These are phyloP conservation scores for Tachysurus fulvidraco DNA, from an alignment of 2,113 vertebrate genomes.

Conservation along the genomic window DNA sequence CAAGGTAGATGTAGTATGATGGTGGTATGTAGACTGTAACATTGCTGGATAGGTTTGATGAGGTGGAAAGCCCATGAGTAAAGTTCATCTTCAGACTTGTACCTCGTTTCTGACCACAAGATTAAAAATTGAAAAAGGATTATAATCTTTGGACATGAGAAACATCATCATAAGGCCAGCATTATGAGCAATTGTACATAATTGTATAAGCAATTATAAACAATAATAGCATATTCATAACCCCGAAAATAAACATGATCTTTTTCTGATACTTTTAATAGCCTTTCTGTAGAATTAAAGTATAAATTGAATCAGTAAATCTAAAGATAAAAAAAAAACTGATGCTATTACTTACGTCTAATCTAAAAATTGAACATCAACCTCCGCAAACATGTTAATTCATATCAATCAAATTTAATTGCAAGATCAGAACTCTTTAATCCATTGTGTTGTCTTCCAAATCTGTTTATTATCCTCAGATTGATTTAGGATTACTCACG, in stretches of 20 bases:
- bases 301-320: not conserved
- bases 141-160: not conserved
- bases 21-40: too few species aligned
- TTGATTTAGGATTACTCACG: not conserved
- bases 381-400: not conserved
- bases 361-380: not conserved
- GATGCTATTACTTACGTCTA: not conserved
- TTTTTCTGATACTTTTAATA: not conserved
- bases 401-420: not conserved
- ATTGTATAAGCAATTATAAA: too few species aligned
- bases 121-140: not conserved
- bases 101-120: not conserved
- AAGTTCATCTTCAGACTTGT: constrained; percentile 32
- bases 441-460: not conserved
- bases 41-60: not conserved
- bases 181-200: not conserved
- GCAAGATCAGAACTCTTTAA: not conserved
- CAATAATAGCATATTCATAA: not conserved
- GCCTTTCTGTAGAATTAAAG: not conserved
- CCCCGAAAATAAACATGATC: not conserved
- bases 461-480: not conserved
- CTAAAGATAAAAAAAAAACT: not conserved
- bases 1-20: too few species aligned
- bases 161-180: not conserved
- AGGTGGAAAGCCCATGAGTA: constrained; percentile 8